Conservation (phyloP, 2,888 invertebrate genomes). For the Hermodice carunculata region DNA sequence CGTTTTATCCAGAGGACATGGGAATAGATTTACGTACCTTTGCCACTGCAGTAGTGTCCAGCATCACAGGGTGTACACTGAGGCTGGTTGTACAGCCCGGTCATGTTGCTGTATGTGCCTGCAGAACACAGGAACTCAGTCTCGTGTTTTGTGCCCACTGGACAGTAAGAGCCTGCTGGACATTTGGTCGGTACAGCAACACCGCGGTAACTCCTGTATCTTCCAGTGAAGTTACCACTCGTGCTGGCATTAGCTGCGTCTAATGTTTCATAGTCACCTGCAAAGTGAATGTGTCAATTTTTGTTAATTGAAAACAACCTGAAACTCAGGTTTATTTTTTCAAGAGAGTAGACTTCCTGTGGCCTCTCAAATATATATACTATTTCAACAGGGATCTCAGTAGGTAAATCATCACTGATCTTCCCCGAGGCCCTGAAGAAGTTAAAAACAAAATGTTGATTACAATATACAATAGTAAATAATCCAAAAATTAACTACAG, state of each 20-base stretch:
- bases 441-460: too few species aligned
- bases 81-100: conserved; percentile 50
- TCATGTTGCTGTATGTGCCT: conserved; percentile 61
- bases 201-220: conserved; percentile 52
- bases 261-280: conserved; percentile 61
- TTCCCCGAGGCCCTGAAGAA: too few species aligned
- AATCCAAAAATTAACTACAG: too few species aligned
- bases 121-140: conserved; percentile 60
- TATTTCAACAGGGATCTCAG: too few species aligned
- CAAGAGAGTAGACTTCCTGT: too few species aligned
- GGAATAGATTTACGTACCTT: conserved; percentile 45
- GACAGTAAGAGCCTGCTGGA: conserved; percentile 64
- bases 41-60: conserved; percentile 59
- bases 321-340: too few species aligned
- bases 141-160: conserved; percentile 49
- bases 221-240: conserved; percentile 56
- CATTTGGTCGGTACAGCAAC: conserved; percentile 60
- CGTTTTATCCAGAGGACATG: not conserved
- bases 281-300: too few species aligned
- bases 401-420: too few species aligned
- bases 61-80: conserved; percentile 65
- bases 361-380: too few species aligned
- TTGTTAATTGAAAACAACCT: too few species aligned
- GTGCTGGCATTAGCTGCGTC: conserved; percentile 54
- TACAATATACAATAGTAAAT: too few species aligned